Conservation (phyloP, 2,888 invertebrate species). For the Tetranychus piercei region DNA sequence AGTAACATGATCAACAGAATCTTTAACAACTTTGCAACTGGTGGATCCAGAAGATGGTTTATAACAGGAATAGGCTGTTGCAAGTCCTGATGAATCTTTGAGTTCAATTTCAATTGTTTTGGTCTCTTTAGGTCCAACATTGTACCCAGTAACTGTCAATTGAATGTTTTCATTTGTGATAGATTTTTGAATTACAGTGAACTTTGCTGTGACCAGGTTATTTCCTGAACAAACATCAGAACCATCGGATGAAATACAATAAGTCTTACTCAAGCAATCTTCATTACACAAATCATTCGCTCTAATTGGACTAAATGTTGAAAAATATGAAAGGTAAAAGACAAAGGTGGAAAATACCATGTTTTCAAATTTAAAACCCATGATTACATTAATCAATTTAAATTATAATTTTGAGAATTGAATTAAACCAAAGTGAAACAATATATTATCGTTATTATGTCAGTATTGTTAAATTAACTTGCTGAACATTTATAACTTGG, state of each 20-base stretch:
- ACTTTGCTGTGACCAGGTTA: not conserved
- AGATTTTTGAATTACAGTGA: not conserved
- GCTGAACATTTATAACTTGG: no score
- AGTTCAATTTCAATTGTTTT: not conserved
- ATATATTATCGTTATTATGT: no score
- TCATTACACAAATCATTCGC: not conserved
- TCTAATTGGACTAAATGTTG: no score
- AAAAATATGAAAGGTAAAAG: no score
- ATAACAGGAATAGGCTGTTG: not conserved
- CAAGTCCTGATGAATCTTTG: not conserved
- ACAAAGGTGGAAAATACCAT: no score
- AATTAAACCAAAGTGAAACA: no score
- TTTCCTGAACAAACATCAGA: not conserved
- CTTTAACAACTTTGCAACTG: not conserved
- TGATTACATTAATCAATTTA: no score
- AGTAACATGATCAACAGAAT: not conserved
- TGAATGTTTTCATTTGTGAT: not conserved
- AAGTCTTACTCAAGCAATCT: not conserved
- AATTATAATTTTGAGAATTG: no score
- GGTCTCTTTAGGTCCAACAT: not conserved
- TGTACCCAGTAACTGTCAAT: not conserved
- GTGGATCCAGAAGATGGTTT: not conserved
- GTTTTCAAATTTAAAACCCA: no score
- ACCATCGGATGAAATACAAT: not conserved
- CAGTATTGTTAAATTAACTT: no score